These are phyloP conservation scores for Sparus aurata DNA, from an alignment of 2,797 vertebrate species.

Conservation along the genomic window DNA sequence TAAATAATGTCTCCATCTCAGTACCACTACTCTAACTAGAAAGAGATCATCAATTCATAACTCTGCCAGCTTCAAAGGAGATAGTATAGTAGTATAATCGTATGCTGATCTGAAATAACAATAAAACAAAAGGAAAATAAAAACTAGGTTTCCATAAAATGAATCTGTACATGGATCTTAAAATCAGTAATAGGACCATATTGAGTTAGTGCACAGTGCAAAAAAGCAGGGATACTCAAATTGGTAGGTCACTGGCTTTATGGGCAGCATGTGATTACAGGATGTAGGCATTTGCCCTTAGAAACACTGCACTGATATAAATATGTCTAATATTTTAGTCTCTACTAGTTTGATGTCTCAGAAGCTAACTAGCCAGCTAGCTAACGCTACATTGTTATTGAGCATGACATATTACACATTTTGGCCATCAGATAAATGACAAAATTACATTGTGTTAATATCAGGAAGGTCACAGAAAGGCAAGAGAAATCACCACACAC, in stretches of 20 bases:
- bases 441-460: too few relatives aligned
- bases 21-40: slow-evolving; percentile 26
- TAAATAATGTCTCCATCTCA: slow-evolving; percentile 68
- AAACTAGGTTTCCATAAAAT: slow-evolving; percentile 73
- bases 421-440: too few relatives aligned
- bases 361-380: too few relatives aligned
- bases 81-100: slow-evolving; percentile 24
- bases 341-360: too few relatives aligned
- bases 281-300: slow-evolving; percentile 53
- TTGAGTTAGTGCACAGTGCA: slow-evolving; percentile 54
- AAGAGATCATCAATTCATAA: slow-evolving; percentile 65
- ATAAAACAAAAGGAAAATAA: slow-evolving; percentile 57
- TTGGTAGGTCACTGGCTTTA: slow-evolving; percentile 79
- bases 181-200: slow-evolving; percentile 77
- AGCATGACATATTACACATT: too few relatives aligned
- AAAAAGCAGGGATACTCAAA: slow-evolving; percentile 77
- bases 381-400: too few relatives aligned
- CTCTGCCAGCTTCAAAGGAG: slow-evolving; percentile 26
- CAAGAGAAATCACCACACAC: too few relatives aligned
- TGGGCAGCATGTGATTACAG: slow-evolving; percentile 73
- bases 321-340: too few relatives aligned
- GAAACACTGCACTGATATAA: too few relatives aligned
- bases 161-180: slow-evolving; percentile 73
- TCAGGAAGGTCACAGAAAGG: too few relatives aligned
- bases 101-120: not conserved